Percentiles rank a stretch among this genome's conserved stretches.
phyloP scores from a whole-genome alignment of 2,888 invertebrate species.

The Melieria crassipennis region DNA sequence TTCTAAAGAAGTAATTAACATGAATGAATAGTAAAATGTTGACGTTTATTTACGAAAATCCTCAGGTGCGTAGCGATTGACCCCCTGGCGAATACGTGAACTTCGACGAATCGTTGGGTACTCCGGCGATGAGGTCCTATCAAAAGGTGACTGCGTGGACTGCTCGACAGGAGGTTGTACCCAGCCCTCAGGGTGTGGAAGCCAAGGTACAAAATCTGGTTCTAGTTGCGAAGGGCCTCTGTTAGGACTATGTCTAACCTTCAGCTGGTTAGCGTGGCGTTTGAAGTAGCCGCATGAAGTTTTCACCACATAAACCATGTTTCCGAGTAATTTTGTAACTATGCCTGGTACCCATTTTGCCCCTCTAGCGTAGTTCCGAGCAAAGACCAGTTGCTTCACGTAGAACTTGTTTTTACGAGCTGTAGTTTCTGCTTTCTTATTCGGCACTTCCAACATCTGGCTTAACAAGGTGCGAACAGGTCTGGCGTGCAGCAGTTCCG shows the following conservation, averaged over 20 bases:
- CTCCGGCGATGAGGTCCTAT: too few relatives aligned
- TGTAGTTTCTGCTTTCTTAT: neutral
- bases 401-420: neutral
- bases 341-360: conserved; percentile 21
- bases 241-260: neutral
- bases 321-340: neutral
- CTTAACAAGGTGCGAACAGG: conserved; percentile 29
- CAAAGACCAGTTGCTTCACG: conserved; percentile 10
- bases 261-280: conserved; percentile 1
- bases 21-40: too few relatives aligned
- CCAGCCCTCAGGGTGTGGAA: neutral
- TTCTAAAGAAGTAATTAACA: too few relatives aligned
- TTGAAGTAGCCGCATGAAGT: neutral
- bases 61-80: too few relatives aligned
- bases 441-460: neutral
- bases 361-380: conserved; percentile 20
- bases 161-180: too few relatives aligned
- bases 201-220: neutral
- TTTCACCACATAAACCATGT: neutral
- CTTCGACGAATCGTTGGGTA: too few relatives aligned
- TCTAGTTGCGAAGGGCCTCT: neutral
- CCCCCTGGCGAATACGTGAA: too few relatives aligned
- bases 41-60: too few relatives aligned
- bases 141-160: too few relatives aligned
- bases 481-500: conserved; percentile 32